Evolutionary conservation across 2,113 vertebrate genomes (phyloP), one percentile per base, ranked within the genome.

Genomic region (Trichechus manatus): DNA sequence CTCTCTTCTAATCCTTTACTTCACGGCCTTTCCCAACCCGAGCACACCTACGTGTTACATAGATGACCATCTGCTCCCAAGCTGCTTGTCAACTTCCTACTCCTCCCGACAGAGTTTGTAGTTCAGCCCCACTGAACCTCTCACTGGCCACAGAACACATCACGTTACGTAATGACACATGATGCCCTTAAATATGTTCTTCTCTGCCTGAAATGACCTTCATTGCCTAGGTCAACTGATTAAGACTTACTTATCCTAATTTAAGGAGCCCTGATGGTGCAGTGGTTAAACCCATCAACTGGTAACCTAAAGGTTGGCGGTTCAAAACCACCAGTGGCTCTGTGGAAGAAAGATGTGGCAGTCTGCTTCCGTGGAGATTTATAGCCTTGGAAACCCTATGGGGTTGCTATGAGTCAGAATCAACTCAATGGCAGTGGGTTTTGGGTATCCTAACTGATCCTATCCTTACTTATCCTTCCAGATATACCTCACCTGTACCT

Each of bases 11-110:
- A 25, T 15, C 17, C 33, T 68, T 77, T 50, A 8, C 59, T 33
- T 15, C 13, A 74, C 7, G 47, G n/a, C 22, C 36, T 87, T 27
- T 3, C 36, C 1, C 23, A 25, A 11, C 0, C 0, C 33, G 1
- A 25, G 5, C 1, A 47, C 31, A 19, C 20, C 50, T 17, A 0
- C 9, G 6, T 29, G 13, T 36, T 5, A n/a, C 42, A 19, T 1
- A 9, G 33, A 3, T 17, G 13, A 3, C 47, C 33, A 0, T 79
- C 63, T 42, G 72, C 33, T 66, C 81, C 61, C 25, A 29, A 36
- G 7, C 5, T 9, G 27, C n/a, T 47, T 42, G 23, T 27, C 11
- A 5, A 27, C 22, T 70, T 63, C 56, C 50, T 70, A 15, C 31
- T 8, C 44, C 15, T 50, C 11, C 6, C 25, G n/a, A n/a, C 31